Base-by-base conservation (phyloP, 2,888 invertebrate species). In the Keiferia lycopersicella region DNA sequence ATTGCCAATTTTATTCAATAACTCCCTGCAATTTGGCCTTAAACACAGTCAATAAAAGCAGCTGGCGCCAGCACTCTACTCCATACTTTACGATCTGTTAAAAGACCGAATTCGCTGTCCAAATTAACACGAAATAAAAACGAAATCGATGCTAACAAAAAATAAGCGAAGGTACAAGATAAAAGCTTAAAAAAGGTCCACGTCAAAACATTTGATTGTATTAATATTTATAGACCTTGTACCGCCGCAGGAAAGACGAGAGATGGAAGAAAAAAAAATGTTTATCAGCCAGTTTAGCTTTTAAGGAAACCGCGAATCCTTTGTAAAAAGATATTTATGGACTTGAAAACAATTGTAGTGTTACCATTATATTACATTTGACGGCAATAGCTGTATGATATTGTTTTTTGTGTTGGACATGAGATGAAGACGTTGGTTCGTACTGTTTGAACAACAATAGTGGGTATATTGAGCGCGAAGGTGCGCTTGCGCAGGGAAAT, bases 201-300 rank as follows among this genome's bases (percentile, higher is more conserved):
- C 87, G 92, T 92, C 91, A 91, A 91, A 91, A 92, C 91, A 92
- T 91, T 92, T 91, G 92, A 91, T 91, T 91, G 91, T 91, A 90
- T 91, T 91, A 91, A 91, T 91, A 91, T 91, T 91, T 91, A 91
- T 91, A 88, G 91, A 83, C 79, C 73, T 79, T 77, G 82, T 81
- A 84, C 77, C 85, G 90, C 88, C 87, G 87, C 87, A 86, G 91
- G 92, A 92, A 87, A 87, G 80, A 76, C 74, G 80, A 74, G 77
- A 74, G 77, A 72, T 71, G 71, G 73, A 77, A 73, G 76, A 78
- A 87, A 91, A 89, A n/a, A 92, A 90, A 91, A 88, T 85, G 87
- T 86, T 88, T 89, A 91, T 91, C 91, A 88, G 89, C 80, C 89
- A 81, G 90, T 89, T 91, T 87, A 88, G 86, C 91, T 90, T 91